Base-by-base conservation (phyloP, 1,140 invertebrate genomes). In the Melitaea cinxia region DNA sequence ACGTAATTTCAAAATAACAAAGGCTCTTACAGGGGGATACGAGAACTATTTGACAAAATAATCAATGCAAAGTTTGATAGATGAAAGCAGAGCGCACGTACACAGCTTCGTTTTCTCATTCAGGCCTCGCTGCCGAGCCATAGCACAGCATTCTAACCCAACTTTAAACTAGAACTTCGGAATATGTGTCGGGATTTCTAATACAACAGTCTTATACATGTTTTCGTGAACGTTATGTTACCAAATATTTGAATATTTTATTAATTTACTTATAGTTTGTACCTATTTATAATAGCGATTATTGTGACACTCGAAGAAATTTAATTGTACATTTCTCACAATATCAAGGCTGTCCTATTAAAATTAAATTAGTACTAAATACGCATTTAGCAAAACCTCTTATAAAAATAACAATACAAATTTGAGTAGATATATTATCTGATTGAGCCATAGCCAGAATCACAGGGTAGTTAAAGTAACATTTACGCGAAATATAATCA, bases 1-100 rank as follows among this genome's bases (percentile, higher is more conserved):
- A 26, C 6, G 6, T 4, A 26, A 4, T 45, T 45, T n/a, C 17
- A 21, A 6, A 12, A 4, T 45, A n/a, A 45, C 39, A 45, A 45
- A 45, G 39, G 39, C 39, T 45, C 19, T 42, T 17, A 19, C 39
- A 19, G 10, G 17, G n/a, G 17, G 37, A 60, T n/a, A 59, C 17
- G 42, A 49, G 60, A 58, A 53, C 59, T 62, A 50, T 68, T 68
- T 62, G 59, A 62, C 65, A 68, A 68, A 68, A 68, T 67, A 67
- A 60, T 68, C 58, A 68, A 63, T 68, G 53, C 52, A 68, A 68
- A 62, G 52, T 68, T 63, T 63, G 65, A 62, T 57, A 57, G 45
- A 62, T 62, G 52, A 62, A 52, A 60, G 39, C 57, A 60, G 50
- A 60, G 52, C 33, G 50, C 65, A 67, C 65, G 65, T 60, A 67